Percentiles rank a stretch among this genome's conserved stretches.
Conservation (phyloP, 1,140 invertebrate species). For the Euura lappo region DNA sequence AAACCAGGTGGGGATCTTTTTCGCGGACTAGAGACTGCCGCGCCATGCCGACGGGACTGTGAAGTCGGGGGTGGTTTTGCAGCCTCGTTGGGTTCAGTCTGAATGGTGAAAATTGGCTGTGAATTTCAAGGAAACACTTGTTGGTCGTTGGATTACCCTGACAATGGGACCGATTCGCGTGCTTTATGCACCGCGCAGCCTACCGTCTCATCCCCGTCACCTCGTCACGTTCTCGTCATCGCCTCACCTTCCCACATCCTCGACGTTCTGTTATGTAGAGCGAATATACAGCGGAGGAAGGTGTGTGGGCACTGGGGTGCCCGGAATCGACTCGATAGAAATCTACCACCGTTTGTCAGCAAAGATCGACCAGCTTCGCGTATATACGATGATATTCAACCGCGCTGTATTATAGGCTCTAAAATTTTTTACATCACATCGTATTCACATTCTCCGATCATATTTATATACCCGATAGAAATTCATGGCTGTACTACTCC, state of each 20-base stretch:
- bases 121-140: slow-evolving; percentile 4
- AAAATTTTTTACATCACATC: no score
- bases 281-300: not conserved
- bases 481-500: no score
- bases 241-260: no score
- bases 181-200: not conserved
- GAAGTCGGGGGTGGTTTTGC: not conserved
- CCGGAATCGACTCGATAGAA: not conserved
- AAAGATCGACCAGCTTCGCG: no score
- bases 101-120: slow-evolving; percentile 5
- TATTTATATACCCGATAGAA: no score
- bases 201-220: no score
- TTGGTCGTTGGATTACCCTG: slow-evolving; percentile 6
- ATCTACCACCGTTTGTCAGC: not conserved
- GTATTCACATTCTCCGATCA: no score
- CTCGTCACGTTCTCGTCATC: no score
- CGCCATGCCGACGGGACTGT: no score
- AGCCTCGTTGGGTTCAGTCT: not conserved
- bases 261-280: not conserved
- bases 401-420: not conserved
- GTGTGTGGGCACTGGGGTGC: not conserved
- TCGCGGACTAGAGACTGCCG: not conserved
- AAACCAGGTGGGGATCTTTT: not conserved
- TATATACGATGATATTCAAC: not conserved
- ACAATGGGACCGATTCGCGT: not conserved